Base-by-base conservation (phyloP, 2,797 vertebrate species). In the Poecilia velifera region DNA sequence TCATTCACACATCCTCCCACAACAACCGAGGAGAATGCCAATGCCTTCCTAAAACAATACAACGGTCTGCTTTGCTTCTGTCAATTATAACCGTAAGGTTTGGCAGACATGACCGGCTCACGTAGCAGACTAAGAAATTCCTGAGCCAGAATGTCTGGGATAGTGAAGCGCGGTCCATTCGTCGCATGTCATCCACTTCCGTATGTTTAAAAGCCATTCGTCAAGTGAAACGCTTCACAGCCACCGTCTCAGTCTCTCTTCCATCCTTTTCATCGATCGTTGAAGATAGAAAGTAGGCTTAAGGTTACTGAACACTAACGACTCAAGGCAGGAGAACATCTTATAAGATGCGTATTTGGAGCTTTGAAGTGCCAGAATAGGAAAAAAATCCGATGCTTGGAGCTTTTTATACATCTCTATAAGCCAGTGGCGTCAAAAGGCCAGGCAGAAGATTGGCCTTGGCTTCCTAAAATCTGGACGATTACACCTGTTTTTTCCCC, bases 351-450 rank as follows among this genome's bases (percentile, higher is more conserved):
- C 83, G 85, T 81, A 88, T 91, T 86, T 78, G 55, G 51, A 8
- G 76, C 89, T 93, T 89, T 94, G 90, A 94, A 92, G 88, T 93
- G 84, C 89, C 80, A 82, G 82, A 90, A 90, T 80, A 82, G 87
- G 73, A 89, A 77, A 77, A 85, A 80, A 86, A 88, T n/a, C n/a
- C n/a, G n/a, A 85, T 88, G 70, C 82, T 81, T 84, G 62, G 10
- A 79, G 87, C 82, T 90, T 92, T 36, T 90, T 93, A 90, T 92
- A 84, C 22, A 84, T 87, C 79, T 84, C 73, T 88, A 89, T 86
- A 85, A 93, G 89, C 90, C 87, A 1, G 25, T 86, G 77, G 86
- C 88, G 88, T 82, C 7, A 74, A 90, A 90, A 83, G 83, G 85
- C 81, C 83, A 84, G 83, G 79, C 89, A 89, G 92, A 82, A 82